Conservation (phyloP, 2,113 vertebrate genomes). For the Protomyctophum bolini region DNA sequence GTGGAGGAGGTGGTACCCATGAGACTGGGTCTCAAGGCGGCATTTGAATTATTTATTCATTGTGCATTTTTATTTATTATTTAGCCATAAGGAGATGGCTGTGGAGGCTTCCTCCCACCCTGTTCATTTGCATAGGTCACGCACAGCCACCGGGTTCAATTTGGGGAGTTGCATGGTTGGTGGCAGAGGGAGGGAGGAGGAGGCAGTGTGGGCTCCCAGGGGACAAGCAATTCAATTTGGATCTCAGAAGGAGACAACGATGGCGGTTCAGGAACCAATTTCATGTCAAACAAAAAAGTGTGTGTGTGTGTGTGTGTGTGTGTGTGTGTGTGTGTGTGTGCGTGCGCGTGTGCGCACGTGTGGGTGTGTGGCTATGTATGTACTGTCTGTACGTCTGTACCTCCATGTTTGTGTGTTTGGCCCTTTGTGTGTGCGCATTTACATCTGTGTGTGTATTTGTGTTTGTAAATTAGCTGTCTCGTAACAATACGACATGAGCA, state of each 20-base stretch:
- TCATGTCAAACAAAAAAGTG: slow-evolving; percentile 48
- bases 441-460: background rate
- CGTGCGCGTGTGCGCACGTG: background rate
- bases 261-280: too few species aligned
- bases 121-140: slow-evolving; percentile 64
- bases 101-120: slow-evolving; percentile 8
- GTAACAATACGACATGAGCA: slow-evolving; percentile 26
- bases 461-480: slow-evolving; percentile 3
- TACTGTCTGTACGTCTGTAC: background rate
- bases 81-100: slow-evolving; percentile 37
- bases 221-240: slow-evolving; percentile 8
- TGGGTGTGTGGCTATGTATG: background rate
- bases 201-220: slow-evolving; percentile 4
- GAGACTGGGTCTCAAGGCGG: slow-evolving; percentile 42
- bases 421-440: slow-evolving; percentile 10
- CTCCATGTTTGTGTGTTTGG: background rate
- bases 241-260: background rate
- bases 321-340: slow-evolving; percentile 1
- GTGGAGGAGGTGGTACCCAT: slow-evolving; percentile 14
- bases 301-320: slow-evolving; percentile 27
- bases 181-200: slow-evolving; percentile 16
- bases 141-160: slow-evolving; percentile 7
- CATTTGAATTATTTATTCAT: slow-evolving; percentile 64
- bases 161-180: slow-evolving; percentile 16
- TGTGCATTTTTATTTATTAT: slow-evolving; percentile 53